Percentiles rank a stretch among this genome's conserved stretches.
phyloP scores from a whole-genome alignment of 1,140 invertebrate species.

The Drosophila micromelanica region DNA sequence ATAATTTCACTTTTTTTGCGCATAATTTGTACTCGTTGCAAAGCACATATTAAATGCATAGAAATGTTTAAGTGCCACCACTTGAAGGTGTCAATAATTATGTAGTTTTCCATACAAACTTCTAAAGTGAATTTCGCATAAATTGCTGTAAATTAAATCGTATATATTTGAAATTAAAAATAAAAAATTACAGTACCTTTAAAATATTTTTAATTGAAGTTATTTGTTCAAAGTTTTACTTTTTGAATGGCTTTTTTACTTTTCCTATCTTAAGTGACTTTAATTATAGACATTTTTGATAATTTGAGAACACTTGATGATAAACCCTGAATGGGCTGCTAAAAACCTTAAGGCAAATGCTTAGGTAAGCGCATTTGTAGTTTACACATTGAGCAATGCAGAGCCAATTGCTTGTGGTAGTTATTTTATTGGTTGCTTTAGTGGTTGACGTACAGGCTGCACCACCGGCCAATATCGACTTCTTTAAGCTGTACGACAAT shows the following conservation, averaged over 20 bases:
- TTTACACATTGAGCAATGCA: constrained; percentile 28
- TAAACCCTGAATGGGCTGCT: constrained; percentile 2
- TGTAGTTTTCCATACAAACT: background rate
- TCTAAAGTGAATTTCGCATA: too few species aligned
- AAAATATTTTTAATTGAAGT: too few species aligned
- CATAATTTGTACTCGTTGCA: background rate
- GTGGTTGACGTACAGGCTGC: constrained; percentile 5
- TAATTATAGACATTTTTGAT: constrained; percentile 7
- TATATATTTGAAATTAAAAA: too few species aligned
- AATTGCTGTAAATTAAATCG: too few species aligned
- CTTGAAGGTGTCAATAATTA: background rate
- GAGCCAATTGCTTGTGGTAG: background rate
- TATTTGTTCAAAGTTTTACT: background rate
- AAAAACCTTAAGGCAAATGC: constrained; percentile 3
- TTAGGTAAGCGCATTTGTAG: constrained; percentile 2
- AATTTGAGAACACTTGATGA: constrained; percentile 20
- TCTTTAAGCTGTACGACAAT: constrained; percentile 59
- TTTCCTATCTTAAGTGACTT: constrained; percentile 8
- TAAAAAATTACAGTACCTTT: too few species aligned
- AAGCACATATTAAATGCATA: too few species aligned
- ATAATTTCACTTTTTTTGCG: background rate
- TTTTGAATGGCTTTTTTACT: background rate
- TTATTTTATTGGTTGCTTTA: constrained; percentile 16
- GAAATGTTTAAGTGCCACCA: background rate
- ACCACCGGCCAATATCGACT: constrained; percentile 38